phyloP scores from a whole-genome alignment of 1,140 invertebrate species.

The Formica exsecta region DNA sequence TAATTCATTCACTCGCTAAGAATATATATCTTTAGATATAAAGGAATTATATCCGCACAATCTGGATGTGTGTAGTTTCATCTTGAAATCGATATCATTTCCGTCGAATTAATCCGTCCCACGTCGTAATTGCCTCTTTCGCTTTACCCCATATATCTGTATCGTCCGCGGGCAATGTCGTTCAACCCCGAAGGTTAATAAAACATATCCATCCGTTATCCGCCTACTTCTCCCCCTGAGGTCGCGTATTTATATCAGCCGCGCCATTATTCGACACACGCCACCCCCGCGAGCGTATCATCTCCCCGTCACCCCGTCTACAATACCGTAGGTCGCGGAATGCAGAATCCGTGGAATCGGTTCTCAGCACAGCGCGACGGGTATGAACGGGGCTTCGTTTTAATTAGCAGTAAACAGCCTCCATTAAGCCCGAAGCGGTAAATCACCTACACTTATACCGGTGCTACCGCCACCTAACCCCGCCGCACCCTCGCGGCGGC shows the following conservation, averaged over 20 bases:
- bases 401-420: constrained; percentile 85
- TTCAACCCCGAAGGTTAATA: constrained; percentile 45
- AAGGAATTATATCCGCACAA: background rate
- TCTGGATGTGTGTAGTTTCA: background rate
- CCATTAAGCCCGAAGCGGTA: constrained; percentile 83
- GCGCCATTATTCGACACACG: constrained; percentile 56
- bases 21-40: background rate
- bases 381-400: constrained; percentile 83
- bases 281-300: constrained; percentile 57
- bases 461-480: constrained; percentile 48
- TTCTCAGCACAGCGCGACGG: constrained; percentile 65
- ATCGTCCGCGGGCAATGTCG: constrained; percentile 36
- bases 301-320: background rate
- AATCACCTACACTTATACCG: constrained; percentile 83
- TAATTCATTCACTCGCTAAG: too few relatives aligned
- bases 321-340: constrained; percentile 41
- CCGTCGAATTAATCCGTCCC: constrained; percentile 3
- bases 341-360: constrained; percentile 74
- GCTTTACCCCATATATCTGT: background rate
- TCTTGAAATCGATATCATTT: constrained; percentile 6
- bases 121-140: constrained; percentile 13
- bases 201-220: constrained; percentile 54
- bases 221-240: constrained; percentile 12
- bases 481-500: constrained; percentile 60
- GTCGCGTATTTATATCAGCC: constrained; percentile 68